Base-by-base conservation (phyloP, 2,113 vertebrate genomes). In the Penelope pileata region DNA sequence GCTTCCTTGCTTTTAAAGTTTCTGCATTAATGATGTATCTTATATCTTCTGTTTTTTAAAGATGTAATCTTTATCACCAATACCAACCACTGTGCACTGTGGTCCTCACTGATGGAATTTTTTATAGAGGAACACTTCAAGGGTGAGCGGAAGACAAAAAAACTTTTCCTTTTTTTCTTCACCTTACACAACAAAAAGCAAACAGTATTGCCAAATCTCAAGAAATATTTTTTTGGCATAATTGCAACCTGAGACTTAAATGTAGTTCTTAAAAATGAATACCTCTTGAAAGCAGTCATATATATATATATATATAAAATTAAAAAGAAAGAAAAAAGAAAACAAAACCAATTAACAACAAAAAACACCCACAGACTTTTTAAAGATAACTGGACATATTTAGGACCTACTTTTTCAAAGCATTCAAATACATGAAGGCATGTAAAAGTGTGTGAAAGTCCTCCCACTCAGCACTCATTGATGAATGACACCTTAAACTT, bases 1-100 rank as follows among this genome's bases (percentile, higher is more conserved):
- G 79, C 83, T 95, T 94, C 69, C 88, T 89, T 77, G 53, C 59
- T 91, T 72, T 59, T 91, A 38, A 76, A 66, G 43, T 86, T 80
- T 74, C 64, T 75, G 62, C 66, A 50, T 54, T 77, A 93, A 86
- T 48, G 78, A 69, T 78, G 45, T 72, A 48, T 70, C 42, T 56
- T 86, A 38, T 80, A 83, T 81, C 82, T 88, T 84, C 78, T 95
- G 75, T 45, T 89, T 95, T 96, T 92, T 68, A 91, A 94, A 97
- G 83, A 93, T 81, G 56, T 43, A 89, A 90, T 96, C 66, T 94
- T 97, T 75, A 83, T 96, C 79, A 66, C n/a, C n/a, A 89, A 79
- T 94, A 92, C 86, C 95, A 95, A 77, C 86, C 84, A 83, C 88
- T 85, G 40, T 93, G 74, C 82, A 77, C 90, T 72, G 64, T 66